Conservation (phyloP, 64 coral and sea anemone species). For the Porites australiensis region DNA sequence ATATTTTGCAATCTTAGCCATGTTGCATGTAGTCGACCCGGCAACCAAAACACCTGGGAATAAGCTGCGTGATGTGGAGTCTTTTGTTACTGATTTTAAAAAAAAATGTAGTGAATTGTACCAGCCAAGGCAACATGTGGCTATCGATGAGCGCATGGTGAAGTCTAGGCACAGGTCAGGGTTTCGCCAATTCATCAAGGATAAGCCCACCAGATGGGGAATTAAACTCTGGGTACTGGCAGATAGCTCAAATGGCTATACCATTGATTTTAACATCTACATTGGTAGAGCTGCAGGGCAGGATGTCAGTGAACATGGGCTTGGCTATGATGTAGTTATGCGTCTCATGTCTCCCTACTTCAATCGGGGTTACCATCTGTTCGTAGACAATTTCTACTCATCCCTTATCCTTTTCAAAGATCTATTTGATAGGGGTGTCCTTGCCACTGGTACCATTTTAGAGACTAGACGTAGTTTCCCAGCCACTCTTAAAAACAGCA, state of each 20-base stretch:
- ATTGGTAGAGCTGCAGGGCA: conserved; percentile 4
- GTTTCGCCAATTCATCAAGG: conserved; percentile 19
- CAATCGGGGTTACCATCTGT: conserved; percentile 47
- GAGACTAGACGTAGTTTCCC: conserved; percentile 22
- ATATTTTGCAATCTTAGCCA: conserved; percentile 63
- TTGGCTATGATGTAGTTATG: conserved; percentile 42
- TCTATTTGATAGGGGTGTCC: background rate
- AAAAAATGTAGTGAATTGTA: conserved; percentile 57
- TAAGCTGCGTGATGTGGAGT: conserved; percentile 58
- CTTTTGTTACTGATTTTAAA: conserved; percentile 65
- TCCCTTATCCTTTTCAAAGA: too few species aligned
- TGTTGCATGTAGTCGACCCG: conserved; percentile 75
- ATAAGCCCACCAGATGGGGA: background rate
- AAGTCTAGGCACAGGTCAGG: conserved; percentile 49
- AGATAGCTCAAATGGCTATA: too few species aligned
- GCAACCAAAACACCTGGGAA: conserved; percentile 39
- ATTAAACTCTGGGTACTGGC: conserved; percentile 39
- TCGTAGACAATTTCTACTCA: conserved; percentile 54
- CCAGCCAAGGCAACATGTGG: conserved; percentile 60
- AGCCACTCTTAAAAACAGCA: background rate
- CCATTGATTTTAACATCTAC: too few species aligned
- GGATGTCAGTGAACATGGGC: conserved; percentile 2
- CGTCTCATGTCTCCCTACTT: background rate
- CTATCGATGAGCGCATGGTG: background rate
- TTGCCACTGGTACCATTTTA: conserved; percentile 26